Evolutionary conservation across 2,797 vertebrate genomes (phyloP).

Genomic region (Craterocephalus amniculus): DNA sequence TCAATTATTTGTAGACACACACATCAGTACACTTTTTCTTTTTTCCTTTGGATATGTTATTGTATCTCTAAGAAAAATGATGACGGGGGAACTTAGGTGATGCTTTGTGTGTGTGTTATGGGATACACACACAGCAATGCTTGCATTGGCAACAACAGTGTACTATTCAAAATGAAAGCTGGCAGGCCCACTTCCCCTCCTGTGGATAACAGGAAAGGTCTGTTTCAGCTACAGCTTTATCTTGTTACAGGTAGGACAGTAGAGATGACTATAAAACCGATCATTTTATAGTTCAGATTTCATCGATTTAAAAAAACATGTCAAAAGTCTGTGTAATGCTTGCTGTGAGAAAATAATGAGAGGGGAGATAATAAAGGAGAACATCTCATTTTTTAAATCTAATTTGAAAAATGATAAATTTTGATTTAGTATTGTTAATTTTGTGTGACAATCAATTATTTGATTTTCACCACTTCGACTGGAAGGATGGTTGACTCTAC

Average conservation of each 20-base stretch:
- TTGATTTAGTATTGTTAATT: not conserved
- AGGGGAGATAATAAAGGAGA: not conserved
- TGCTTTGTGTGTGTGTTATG: constrained; percentile 32
- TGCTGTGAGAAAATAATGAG: not conserved
- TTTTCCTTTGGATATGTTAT: not conserved
- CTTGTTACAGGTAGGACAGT: constrained; percentile 4
- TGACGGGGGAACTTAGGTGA: constrained; percentile 1
- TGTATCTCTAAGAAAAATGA: constrained; percentile 1
- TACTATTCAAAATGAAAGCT: constrained; percentile 44
- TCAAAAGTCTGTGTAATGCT: not conserved
- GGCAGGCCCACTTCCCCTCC: constrained; percentile 55
- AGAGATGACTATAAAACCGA: not conserved
- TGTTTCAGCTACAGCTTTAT: constrained; percentile 44
- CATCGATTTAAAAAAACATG: not conserved
- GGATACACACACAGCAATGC: constrained; percentile 48
- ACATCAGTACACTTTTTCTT: not conserved
- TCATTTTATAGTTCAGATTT: not conserved
- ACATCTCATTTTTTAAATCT: not conserved
- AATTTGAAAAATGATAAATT: not conserved
- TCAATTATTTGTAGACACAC: not conserved
- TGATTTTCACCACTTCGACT: not conserved
- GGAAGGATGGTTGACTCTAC: not conserved
- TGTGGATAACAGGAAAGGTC: constrained; percentile 76
- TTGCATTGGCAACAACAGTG: constrained; percentile 47
- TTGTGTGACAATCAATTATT: not conserved